phyloP scores from a whole-genome alignment of 1,140 invertebrate species.

The Hormaphis cornu region DNA sequence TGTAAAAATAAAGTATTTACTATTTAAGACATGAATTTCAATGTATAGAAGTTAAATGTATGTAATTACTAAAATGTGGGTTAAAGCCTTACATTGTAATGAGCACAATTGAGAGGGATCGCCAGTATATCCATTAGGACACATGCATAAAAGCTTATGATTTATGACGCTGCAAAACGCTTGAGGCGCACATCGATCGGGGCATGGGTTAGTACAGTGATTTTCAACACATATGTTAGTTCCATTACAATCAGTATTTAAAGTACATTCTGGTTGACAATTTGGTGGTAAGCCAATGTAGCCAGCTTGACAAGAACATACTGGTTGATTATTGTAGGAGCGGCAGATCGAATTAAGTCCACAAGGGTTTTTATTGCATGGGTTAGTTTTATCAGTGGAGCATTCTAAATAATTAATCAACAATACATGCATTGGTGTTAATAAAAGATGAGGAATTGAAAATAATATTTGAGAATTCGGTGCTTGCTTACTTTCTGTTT shows the following conservation, averaged over 20 bases:
- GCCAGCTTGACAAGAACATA: conserved; percentile 65
- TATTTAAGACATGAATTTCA: too few species aligned
- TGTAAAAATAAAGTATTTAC: too few species aligned
- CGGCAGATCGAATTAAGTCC: conserved; percentile 72
- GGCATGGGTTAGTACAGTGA: conserved; percentile 64
- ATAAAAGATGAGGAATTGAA: too few species aligned
- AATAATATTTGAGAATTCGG: not conserved
- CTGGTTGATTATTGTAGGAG: conserved; percentile 56
- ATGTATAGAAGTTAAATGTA: too few species aligned
- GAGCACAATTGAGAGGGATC: conserved; percentile 69
- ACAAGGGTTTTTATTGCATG: conserved; percentile 67
- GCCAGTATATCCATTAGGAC: conserved; percentile 69
- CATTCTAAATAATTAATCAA: conserved; percentile 42
- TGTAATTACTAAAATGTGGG: conserved; percentile 53
- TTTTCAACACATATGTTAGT: conserved; percentile 60
- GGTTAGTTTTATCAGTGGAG: conserved; percentile 38
- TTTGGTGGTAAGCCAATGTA: conserved; percentile 65
- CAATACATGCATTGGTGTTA: conserved; percentile 37
- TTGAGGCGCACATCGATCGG: conserved; percentile 62
- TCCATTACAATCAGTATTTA: conserved; percentile 62
- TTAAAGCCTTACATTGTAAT: conserved; percentile 52
- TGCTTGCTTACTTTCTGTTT: not conserved
- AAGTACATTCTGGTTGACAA: conserved; percentile 62
- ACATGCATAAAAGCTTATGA: conserved; percentile 67
- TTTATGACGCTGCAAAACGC: conserved; percentile 62